A percentile compares a stretch with the other conserved stretches of the same genome.
These are phyloP conservation scores for Phyllostomus discolor DNA, from an alignment of 2,113 vertebrate species.

Conservation along the genomic window DNA sequence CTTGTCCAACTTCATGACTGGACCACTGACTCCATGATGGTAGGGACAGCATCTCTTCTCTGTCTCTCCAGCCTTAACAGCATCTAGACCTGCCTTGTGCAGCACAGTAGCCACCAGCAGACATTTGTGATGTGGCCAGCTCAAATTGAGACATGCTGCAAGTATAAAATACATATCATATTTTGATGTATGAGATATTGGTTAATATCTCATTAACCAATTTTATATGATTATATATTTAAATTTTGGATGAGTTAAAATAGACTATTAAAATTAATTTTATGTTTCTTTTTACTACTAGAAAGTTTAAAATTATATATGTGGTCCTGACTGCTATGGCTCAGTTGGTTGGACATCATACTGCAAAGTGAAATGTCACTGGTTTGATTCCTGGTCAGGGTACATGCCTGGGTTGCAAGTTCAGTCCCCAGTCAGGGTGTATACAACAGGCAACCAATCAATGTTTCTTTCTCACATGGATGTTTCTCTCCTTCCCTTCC, in stretches of 20 bases:
- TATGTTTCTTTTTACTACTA: background rate
- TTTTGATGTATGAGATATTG: background rate
- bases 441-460: no score
- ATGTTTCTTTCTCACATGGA: no score
- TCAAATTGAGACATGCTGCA: background rate
- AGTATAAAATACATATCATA: background rate
- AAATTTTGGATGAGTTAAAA: slow-evolving; percentile 11
- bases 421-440: no score
- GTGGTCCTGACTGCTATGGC: background rate
- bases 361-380: no score
- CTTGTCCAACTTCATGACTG: background rate
- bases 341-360: no score
- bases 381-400: no score
- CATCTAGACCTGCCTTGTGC: background rate
- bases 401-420: no score
- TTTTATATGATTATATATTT: background rate
- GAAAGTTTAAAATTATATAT: background rate
- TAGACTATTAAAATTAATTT: background rate
- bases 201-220: background rate
- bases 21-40: background rate
- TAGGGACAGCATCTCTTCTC: background rate
- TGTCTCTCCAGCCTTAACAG: background rate
- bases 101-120: background rate
- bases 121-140: background rate
- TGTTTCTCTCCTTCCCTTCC: no score